These are phyloP conservation scores for Tetrao urogallus DNA, from an alignment of 2,113 vertebrate species.

Conservation along the genomic window DNA sequence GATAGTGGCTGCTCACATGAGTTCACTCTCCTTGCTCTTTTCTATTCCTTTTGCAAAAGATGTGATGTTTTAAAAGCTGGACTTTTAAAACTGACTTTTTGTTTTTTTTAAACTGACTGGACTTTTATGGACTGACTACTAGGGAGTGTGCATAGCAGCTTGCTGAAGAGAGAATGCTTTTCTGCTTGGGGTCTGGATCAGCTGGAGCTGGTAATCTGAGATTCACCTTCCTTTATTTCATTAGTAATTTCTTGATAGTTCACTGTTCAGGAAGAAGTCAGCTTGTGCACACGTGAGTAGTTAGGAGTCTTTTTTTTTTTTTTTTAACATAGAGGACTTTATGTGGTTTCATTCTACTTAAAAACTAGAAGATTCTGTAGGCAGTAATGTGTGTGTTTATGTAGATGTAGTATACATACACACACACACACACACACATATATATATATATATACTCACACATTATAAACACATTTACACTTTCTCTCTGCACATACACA, in stretches of 20 bases:
- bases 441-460: background rate
- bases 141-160: background rate
- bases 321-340: background rate
- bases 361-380: background rate
- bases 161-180: background rate
- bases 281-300: background rate
- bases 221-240: background rate
- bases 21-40: background rate
- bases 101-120: no score
- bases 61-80: background rate
- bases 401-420: background rate
- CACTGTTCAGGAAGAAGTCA: background rate
- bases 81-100: no score
- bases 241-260: background rate
- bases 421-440: no score
- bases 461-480: background rate
- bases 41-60: background rate
- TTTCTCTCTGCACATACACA: accelerated
- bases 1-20: background rate
- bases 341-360: background rate
- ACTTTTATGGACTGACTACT: background rate
- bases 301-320: background rate
- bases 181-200: background rate
- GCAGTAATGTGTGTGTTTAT: background rate
- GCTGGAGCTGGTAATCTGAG: background rate